phyloP scores from a whole-genome alignment of 2,113 vertebrate genomes.

The Nothobranchius furzeri region DNA sequence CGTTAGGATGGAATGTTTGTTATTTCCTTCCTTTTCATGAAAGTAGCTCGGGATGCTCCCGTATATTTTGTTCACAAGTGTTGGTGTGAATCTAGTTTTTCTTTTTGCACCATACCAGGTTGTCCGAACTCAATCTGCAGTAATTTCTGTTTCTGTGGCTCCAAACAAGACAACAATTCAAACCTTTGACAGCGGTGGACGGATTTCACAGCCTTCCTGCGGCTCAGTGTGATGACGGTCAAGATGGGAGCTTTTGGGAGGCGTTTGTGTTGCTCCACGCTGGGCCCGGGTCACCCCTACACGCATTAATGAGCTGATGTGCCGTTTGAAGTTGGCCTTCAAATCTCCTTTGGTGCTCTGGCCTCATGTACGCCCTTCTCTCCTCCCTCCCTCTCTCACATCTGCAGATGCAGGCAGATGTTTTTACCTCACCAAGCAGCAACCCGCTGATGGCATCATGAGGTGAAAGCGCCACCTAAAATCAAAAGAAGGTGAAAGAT shows the following conservation, averaged over 20 bases:
- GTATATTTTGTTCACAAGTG: constrained; percentile 15
- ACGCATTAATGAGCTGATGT: constrained; percentile 72
- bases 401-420: constrained; percentile 30
- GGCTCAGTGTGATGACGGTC: constrained; percentile 45
- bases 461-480: constrained; percentile 18
- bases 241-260: constrained; percentile 50
- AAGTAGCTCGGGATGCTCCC: constrained; percentile 31
- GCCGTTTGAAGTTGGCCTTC: constrained; percentile 74
- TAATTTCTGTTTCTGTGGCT: constrained; percentile 36
- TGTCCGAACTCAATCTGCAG: constrained; percentile 46
- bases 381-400: constrained; percentile 26
- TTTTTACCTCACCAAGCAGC: constrained; percentile 40
- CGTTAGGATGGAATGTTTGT: constrained; percentile 39
- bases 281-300: constrained; percentile 56
- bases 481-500: neutral
- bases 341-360: constrained; percentile 63
- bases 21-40: constrained; percentile 34
- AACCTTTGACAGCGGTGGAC: constrained; percentile 40
- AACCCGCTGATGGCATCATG: constrained; percentile 37
- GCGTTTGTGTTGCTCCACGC: constrained; percentile 48
- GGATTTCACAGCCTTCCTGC: constrained; percentile 50
- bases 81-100: constrained; percentile 35
- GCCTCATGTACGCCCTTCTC: constrained; percentile 44
- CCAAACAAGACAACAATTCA: constrained; percentile 51
- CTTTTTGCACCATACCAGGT: constrained; percentile 15